A percentile compares a stretch with the other conserved stretches of the same genome.
Evolutionary conservation across 2,888 invertebrate genomes (phyloP).

Genomic region (Platycheirus rosarum): DNA sequence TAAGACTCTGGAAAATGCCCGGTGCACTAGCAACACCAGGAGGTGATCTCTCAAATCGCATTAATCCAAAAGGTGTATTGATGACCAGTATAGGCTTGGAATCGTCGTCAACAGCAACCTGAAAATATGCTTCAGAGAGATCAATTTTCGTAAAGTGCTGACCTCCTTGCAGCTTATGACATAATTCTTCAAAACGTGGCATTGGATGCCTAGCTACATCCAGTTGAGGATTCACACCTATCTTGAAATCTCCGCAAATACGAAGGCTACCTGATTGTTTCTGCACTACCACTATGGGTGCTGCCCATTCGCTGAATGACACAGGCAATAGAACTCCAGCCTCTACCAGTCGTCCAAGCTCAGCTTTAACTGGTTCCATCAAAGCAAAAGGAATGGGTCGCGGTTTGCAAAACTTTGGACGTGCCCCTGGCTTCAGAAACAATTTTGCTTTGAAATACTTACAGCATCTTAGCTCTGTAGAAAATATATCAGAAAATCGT

Average conservation of each 20-base stretch:
- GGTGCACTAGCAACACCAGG: no score
- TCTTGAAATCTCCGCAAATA: background rate
- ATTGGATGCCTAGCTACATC: background rate
- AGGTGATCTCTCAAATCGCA: no score
- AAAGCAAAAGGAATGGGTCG: background rate
- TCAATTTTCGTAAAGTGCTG: no score
- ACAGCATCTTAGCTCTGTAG: background rate
- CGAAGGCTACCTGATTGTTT: background rate
- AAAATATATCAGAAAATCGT: background rate
- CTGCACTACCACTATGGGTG: background rate
- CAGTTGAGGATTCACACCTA: background rate
- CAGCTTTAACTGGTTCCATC: background rate
- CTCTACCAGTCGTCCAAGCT: background rate
- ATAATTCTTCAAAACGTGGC: background rate
- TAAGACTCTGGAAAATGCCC: no score
- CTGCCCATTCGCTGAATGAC: background rate
- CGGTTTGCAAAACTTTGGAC: background rate
- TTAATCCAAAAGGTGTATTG: no score
- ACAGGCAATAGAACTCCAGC: background rate
- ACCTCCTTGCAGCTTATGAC: no score
- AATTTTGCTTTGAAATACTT: constrained; percentile 5
- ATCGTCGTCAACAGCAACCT: no score
- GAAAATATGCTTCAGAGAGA: no score
- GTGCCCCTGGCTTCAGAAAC: background rate
- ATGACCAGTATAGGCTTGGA: no score